Base-by-base conservation (phyloP, 2,113 vertebrate species). In the Chaetura pelagica region DNA sequence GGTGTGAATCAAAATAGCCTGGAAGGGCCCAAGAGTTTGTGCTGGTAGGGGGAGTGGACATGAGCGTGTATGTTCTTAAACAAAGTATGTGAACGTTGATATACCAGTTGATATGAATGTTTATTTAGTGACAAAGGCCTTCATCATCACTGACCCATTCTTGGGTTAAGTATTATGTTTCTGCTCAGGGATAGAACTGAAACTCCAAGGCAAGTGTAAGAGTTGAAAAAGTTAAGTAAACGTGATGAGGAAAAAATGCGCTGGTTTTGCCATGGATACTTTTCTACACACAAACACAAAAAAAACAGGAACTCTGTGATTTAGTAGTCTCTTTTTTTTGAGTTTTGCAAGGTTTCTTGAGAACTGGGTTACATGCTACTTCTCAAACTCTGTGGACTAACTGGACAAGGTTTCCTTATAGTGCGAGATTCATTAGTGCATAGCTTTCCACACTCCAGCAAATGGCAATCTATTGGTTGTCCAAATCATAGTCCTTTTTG, bases 301-400 rank as follows among this genome's bases (percentile, higher is more conserved):
- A 74, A 84, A 54, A 68, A 5, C 26, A 69, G 82, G 58, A 78
- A 10, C 30, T 62, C 20, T 34, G 23, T 42, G 18, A 46, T 77
- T 69, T 86, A 19, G 38, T 88, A 16, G 38, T 88, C 9, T 11
- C 15, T 15, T 87, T 89, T 13, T 9, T 4, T n/a, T 73, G 58
- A n/a, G 17, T 67, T 63, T 77, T 81, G 26, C 34, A 42, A 61
- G 7, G 12, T 87, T 88, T 89, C 26, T 18, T 52, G 12, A 35
- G 27, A 6, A 2, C 15, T 46, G 18, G 12, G 17, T 67, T 82
- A 15, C 62, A 6, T 44, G 13, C 24, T 0, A 0, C 42, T 63
- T 86, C 44, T 32, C 26, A 34, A 8, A 61, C 11, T 3, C 0
- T 3, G 21, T 0, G 0, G 38, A 21, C 38, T 71, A 20, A 44